Conservation (phyloP, 1,140 invertebrate species). For the Ditylenchus dipsaci region DNA sequence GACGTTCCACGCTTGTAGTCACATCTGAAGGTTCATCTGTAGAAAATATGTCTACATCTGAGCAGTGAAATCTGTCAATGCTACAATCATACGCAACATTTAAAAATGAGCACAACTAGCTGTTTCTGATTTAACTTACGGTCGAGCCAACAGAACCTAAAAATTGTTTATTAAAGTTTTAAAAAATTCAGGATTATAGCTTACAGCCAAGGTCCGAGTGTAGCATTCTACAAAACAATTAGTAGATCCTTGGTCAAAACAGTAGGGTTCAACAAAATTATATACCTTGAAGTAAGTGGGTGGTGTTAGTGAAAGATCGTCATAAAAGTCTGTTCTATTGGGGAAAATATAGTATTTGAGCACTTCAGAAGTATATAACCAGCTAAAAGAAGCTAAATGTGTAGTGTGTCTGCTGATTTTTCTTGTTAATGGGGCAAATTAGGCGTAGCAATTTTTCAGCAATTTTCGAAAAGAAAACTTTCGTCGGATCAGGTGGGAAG, state of each 20-base stretch:
- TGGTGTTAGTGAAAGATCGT: constrained; percentile 12
- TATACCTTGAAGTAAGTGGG: constrained; percentile 18
- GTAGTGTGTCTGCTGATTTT: too few relatives aligned
- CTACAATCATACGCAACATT: constrained; percentile 26
- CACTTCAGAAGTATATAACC: constrained; percentile 53
- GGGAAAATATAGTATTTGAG: constrained; percentile 55
- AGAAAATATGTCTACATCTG: constrained; percentile 44
- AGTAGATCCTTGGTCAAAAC: too few relatives aligned
- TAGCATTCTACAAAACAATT: constrained; percentile 44
- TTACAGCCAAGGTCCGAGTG: constrained; percentile 50
- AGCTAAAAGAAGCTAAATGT: constrained; percentile 23
- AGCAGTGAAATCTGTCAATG: constrained; percentile 52
- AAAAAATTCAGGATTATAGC: too few relatives aligned
- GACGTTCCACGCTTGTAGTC: constrained; percentile 55
- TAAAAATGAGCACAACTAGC: constrained; percentile 2
- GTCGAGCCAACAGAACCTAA: constrained; percentile 53
- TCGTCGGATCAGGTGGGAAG: too few relatives aligned
- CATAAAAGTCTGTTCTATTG: constrained; percentile 38
- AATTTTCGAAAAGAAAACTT: too few relatives aligned
- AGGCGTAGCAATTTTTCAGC: constrained; percentile 12
- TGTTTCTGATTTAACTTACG: constrained; percentile 32
- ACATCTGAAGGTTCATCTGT: constrained; percentile 51
- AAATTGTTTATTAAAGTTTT: too few relatives aligned
- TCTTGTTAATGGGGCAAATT: too few relatives aligned
- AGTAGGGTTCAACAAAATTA: not conserved